A percentile compares a stretch with the other conserved stretches of the same genome.
These are phyloP conservation scores for Eufriesea mexicana DNA, from an alignment of 1,140 invertebrate species.

Conservation along the genomic window DNA sequence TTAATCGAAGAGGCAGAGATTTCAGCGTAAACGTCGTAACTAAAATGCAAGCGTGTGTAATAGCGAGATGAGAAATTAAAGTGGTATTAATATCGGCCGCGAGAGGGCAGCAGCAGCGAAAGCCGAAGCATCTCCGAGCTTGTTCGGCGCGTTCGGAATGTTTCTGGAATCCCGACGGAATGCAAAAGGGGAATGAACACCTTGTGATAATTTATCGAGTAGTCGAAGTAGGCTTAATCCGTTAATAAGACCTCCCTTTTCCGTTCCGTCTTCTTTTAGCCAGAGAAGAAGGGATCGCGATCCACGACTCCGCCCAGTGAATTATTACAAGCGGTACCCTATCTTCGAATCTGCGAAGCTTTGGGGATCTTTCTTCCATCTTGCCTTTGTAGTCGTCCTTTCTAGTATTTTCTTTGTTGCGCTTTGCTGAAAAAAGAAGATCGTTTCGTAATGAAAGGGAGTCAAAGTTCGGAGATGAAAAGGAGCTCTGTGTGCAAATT, in stretches of 20 bases:
- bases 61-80: constrained; percentile 24
- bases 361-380: constrained; percentile 53
- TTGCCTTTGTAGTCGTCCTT: constrained; percentile 8
- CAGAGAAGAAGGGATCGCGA: constrained; percentile 54
- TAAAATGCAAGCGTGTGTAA: not conserved
- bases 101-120: constrained; percentile 6
- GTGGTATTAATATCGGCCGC: not conserved
- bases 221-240: constrained; percentile 66
- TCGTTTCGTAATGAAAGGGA: not conserved
- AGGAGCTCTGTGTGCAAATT: too few species aligned
- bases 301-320: constrained; percentile 62
- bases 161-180: constrained; percentile 56
- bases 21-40: constrained; percentile 5
- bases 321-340: constrained; percentile 67
- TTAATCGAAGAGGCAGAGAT: constrained; percentile 16
- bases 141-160: constrained; percentile 35
- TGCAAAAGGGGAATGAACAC: constrained; percentile 52
- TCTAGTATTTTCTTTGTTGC: constrained; percentile 3
- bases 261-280: constrained; percentile 34
- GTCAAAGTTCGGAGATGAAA: too few species aligned
- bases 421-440: constrained; percentile 5
- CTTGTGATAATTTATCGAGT: constrained; percentile 70
- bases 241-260: constrained; percentile 68
- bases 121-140: not conserved
- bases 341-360: constrained; percentile 69